Evolutionary conservation across 1,140 invertebrate genomes (phyloP).

Genomic region (Apis dorsata): DNA sequence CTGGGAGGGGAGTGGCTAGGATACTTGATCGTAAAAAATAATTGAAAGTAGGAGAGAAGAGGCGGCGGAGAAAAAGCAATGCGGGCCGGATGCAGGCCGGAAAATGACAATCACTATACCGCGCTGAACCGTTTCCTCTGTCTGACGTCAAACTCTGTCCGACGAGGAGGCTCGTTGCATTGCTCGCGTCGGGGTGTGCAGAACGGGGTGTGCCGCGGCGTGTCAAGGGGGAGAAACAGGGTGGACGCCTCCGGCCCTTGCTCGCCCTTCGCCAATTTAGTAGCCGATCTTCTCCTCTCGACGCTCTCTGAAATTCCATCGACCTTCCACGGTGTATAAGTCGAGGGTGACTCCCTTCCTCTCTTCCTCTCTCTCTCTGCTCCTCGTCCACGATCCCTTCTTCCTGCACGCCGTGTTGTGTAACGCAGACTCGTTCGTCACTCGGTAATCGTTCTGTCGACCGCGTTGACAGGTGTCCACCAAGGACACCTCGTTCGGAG

Average conservation of each 20-base stretch:
- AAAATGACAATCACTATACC: conserved; percentile 78
- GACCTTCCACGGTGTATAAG: conserved; percentile 47
- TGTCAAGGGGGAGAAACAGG: conserved; percentile 31
- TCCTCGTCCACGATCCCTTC: not conserved
- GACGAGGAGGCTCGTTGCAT: conserved; percentile 28
- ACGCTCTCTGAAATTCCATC: conserved; percentile 53
- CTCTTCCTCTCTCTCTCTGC: not conserved
- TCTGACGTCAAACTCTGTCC: conserved; percentile 70
- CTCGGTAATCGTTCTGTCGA: conserved; percentile 53
- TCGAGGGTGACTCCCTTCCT: conserved; percentile 42
- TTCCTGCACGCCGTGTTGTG: conserved; percentile 8
- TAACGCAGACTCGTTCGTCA: conserved; percentile 42
- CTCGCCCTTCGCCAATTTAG: conserved; percentile 61
- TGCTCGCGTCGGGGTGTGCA: conserved; percentile 7
- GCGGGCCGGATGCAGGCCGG: conserved; percentile 73
- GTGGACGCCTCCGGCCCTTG: conserved; percentile 34
- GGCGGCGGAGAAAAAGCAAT: conserved; percentile 68
- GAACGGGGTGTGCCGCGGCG: not conserved
- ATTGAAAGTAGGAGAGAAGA: conserved; percentile 69
- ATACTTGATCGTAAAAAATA: conserved; percentile 76
- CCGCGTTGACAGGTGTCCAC: conserved; percentile 60
- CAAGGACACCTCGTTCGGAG: conserved; percentile 55
- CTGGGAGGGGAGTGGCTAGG: conserved; percentile 32
- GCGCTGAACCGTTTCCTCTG: conserved; percentile 69
- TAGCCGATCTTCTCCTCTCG: conserved; percentile 56